Evolutionary conservation across 2,797 vertebrate species (phyloP).

Genomic region (Danionella dracula): DNA sequence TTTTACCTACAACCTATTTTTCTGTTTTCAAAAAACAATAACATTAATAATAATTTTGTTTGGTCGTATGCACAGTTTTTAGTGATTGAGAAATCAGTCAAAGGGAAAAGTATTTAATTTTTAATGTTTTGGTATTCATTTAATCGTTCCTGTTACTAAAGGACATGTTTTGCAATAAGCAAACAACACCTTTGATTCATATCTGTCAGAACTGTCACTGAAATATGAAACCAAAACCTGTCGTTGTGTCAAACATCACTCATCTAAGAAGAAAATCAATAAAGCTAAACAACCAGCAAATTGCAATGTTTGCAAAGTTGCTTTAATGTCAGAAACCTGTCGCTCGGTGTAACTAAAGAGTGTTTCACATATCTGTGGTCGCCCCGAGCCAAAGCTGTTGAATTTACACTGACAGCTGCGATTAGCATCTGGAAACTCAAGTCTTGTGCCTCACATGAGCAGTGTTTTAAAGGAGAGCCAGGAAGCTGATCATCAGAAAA

Average conservation of each 20-base stretch:
- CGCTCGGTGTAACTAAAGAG: conserved; percentile 36
- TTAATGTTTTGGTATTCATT: too few relatives aligned
- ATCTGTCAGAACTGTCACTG: background rate
- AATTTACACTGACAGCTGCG: conserved; percentile 68
- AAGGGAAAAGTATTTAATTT: too few relatives aligned
- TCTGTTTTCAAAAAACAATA: too few relatives aligned
- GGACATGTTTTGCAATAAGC: too few relatives aligned
- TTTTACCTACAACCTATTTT: too few relatives aligned
- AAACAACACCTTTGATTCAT: too few relatives aligned
- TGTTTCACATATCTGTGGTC: conserved; percentile 40
- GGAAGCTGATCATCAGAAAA: conserved; percentile 70
- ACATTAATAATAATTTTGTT: too few relatives aligned
- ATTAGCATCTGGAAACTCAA: conserved; percentile 69
- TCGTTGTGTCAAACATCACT: background rate
- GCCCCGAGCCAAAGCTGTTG: conserved; percentile 46
- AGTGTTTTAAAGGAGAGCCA: conserved; percentile 65
- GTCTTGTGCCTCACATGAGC: conserved; percentile 64
- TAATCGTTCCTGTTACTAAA: too few relatives aligned
- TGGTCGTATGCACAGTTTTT: too few relatives aligned
- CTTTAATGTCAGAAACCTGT: conserved; percentile 13
- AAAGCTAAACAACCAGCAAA: conserved; percentile 2
- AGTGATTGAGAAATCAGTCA: too few relatives aligned
- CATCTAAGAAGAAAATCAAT: background rate
- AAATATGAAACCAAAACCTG: background rate
- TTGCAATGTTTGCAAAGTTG: background rate